Conservation (phyloP, 2,888 invertebrate species). For the Tachina fera region DNA sequence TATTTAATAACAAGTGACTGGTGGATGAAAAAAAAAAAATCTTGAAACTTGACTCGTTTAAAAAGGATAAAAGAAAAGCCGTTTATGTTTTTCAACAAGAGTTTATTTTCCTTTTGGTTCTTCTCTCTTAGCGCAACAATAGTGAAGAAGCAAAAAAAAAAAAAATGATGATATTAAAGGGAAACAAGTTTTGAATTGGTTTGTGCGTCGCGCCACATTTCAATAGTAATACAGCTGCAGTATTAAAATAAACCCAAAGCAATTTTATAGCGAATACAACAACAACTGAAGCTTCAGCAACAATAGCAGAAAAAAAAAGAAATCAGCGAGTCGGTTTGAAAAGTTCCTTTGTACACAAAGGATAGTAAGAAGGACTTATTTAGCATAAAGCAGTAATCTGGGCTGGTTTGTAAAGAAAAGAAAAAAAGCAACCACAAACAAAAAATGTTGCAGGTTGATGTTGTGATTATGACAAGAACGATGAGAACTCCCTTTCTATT, state of each 20-base stretch:
- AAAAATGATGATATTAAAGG: slow-evolving; percentile 34
- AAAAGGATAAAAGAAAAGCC: slow-evolving; percentile 37
- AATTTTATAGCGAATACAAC: slow-evolving; percentile 1
- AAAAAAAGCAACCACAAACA: not conserved
- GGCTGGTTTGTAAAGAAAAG: slow-evolving; percentile 61
- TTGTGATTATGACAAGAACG: slow-evolving; percentile 27
- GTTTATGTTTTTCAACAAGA: slow-evolving; percentile 27
- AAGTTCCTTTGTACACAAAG: slow-evolving; percentile 34
- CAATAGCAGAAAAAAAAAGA: not conserved
- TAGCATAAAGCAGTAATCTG: slow-evolving; percentile 68
- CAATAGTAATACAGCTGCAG: slow-evolving; percentile 19
- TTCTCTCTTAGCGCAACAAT: slow-evolving; percentile 39
- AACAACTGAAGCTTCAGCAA: slow-evolving; percentile 13
- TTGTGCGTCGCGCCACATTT: slow-evolving; percentile 24
- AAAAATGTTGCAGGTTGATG: slow-evolving; percentile 41
- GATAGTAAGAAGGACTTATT: slow-evolving; percentile 34
- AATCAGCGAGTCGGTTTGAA: not conserved
- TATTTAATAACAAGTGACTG: slow-evolving; percentile 9
- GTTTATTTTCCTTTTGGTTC: not conserved
- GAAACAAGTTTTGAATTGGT: slow-evolving; percentile 37
- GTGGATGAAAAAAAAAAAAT: not conserved
- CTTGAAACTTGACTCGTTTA: slow-evolving; percentile 30
- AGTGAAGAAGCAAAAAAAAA: not conserved
- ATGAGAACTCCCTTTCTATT: not conserved
- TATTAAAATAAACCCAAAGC: slow-evolving; percentile 38